A percentile compares a stretch with the other conserved stretches of the same genome.
Evolutionary conservation across 2,888 invertebrate genomes (phyloP).

Genomic region (Agonopterix heracliana): DNA sequence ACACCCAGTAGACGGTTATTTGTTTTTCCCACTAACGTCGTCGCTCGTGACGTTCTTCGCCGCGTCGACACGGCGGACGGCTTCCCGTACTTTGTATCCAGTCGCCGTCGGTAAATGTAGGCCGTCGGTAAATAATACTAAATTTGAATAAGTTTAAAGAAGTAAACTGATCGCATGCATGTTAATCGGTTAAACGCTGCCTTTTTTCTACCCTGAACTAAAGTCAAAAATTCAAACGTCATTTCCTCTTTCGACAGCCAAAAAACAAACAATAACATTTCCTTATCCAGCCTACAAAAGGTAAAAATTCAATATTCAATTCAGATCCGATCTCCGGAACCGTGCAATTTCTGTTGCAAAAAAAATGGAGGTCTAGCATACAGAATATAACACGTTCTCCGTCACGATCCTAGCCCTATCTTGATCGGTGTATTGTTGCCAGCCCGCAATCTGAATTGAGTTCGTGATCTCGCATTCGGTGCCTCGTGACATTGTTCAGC

Average conservation of each 20-base stretch:
- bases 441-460: slow-evolving; percentile 35
- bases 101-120: too few relatives aligned
- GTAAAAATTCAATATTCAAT: slow-evolving; percentile 13
- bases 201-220: too few relatives aligned
- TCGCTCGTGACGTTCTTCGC: too few relatives aligned
- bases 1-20: too few relatives aligned
- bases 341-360: slow-evolving; percentile 13
- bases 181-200: too few relatives aligned
- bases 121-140: too few relatives aligned
- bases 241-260: slow-evolving; percentile 2
- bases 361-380: slow-evolving; percentile 6
- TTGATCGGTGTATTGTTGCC: slow-evolving; percentile 30
- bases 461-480: slow-evolving; percentile 47
- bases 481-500: slow-evolving; percentile 13
- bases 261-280: slow-evolving; percentile 1
- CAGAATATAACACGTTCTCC: slow-evolving; percentile 11
- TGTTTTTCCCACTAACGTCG: too few relatives aligned
- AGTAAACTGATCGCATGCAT: too few relatives aligned
- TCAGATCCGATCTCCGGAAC: slow-evolving; percentile 13
- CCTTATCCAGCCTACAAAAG: background rate
- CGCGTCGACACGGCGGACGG: too few relatives aligned
- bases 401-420: slow-evolving; percentile 19
- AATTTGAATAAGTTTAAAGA: too few relatives aligned
- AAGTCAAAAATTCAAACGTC: background rate
- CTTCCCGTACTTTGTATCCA: too few relatives aligned